Percentiles rank a stretch among this genome's conserved stretches.
Conservation (phyloP, 2,888 invertebrate species). For the Cataglyphis livida region DNA sequence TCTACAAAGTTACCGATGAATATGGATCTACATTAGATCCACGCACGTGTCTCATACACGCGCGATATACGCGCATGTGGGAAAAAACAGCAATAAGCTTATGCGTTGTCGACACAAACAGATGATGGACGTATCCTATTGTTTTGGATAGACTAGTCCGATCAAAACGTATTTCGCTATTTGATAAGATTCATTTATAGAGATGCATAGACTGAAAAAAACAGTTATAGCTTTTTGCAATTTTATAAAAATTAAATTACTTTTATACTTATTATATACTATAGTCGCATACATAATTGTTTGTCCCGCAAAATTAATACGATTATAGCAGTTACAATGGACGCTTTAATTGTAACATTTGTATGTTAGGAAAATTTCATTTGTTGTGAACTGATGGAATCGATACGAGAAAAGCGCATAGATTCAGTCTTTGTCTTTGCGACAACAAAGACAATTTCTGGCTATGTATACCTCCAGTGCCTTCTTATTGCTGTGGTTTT, state of each 20-base stretch:
- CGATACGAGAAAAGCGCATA: background rate
- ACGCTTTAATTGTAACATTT: slow-evolving; percentile 3
- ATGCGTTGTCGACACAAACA: background rate
- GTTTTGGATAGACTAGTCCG: background rate
- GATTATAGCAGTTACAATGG: background rate
- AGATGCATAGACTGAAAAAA: slow-evolving; percentile 5
- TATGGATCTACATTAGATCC: slow-evolving; percentile 9
- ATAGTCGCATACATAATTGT: background rate
- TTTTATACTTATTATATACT: slow-evolving; percentile 15
- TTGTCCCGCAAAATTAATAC: background rate
- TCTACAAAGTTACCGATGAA: slow-evolving; percentile 36
- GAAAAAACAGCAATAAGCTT: slow-evolving; percentile 17
- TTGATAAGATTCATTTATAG: slow-evolving; percentile 7
- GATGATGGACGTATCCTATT: background rate
- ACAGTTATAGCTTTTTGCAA: background rate
- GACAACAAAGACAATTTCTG: slow-evolving; percentile 31
- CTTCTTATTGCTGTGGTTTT: slow-evolving; percentile 27
- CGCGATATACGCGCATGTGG: background rate
- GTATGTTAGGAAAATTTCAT: background rate
- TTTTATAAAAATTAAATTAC: background rate
- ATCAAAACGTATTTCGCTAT: background rate
- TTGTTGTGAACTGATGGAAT: background rate
- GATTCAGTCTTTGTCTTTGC: slow-evolving; percentile 13
- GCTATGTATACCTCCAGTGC: background rate
- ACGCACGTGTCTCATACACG: background rate